Evolutionary conservation across 1,140 invertebrate species (phyloP).

Genomic region (Nomia melanderi): DNA sequence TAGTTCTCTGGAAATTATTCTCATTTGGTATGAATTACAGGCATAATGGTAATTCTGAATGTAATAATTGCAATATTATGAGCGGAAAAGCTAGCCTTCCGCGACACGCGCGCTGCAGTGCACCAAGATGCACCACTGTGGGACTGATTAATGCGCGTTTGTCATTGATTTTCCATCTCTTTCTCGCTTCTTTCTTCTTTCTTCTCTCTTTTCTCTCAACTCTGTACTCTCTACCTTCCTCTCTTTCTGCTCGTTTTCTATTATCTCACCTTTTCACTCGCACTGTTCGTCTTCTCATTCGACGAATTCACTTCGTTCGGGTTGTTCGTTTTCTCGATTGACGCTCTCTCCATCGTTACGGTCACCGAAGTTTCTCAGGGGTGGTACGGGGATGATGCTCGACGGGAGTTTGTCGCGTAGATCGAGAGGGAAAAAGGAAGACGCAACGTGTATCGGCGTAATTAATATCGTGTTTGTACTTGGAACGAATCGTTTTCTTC

Average conservation of each 20-base stretch:
- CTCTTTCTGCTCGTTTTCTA: too few species aligned
- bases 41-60: too few species aligned
- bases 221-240: too few species aligned
- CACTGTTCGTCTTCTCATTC: too few species aligned
- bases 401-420: too few species aligned
- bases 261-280: constrained; percentile 4
- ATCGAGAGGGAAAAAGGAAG: not conserved
- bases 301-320: too few species aligned
- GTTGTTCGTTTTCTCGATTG: constrained; percentile 3
- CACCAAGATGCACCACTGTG: constrained; percentile 51
- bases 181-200: constrained; percentile 11
- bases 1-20: constrained; percentile 29
- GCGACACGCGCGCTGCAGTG: constrained; percentile 53
- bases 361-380: too few species aligned
- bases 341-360: constrained; percentile 52
- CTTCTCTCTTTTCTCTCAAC: too few species aligned
- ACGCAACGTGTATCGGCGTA: constrained; percentile 2
- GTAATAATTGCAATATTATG: too few species aligned
- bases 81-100: constrained; percentile 20
- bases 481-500: constrained; percentile 17
- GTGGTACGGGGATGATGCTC: too few species aligned
- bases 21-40: constrained; percentile 57
- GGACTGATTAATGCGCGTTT: constrained; percentile 70
- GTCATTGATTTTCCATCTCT: constrained; percentile 60
- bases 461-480: constrained; percentile 32